A percentile compares a stretch with the other conserved stretches of the same genome.
phyloP scores from a whole-genome alignment of 2,113 vertebrate genomes.

The Apus apus region DNA sequence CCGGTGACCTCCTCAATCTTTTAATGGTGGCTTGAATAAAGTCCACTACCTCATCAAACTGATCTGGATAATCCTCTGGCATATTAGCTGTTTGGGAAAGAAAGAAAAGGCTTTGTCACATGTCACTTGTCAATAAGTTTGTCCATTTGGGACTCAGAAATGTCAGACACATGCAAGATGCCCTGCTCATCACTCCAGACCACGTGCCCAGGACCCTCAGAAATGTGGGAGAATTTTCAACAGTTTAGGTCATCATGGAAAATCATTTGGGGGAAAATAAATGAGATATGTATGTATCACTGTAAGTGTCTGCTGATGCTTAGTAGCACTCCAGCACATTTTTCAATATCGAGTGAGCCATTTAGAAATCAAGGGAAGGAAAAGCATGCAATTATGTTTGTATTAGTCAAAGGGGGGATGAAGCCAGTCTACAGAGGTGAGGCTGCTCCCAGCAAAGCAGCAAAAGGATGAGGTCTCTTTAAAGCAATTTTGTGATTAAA shows the following conservation, averaged over 20 bases:
- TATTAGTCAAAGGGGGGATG: neutral
- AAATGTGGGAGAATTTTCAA: neutral
- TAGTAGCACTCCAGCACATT: neutral
- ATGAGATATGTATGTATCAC: neutral
- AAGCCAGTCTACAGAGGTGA: neutral
- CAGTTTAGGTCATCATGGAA: neutral
- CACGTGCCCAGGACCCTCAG: accelerated
- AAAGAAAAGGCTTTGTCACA: constrained; percentile 43
- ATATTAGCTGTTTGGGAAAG: constrained; percentile 83
- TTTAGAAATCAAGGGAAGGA: neutral
- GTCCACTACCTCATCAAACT: constrained; percentile 94
- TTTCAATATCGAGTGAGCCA: neutral
- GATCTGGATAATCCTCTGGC: constrained; percentile 86
- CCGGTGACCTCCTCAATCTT: constrained; percentile 88
- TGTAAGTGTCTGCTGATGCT: neutral
- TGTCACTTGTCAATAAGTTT: neutral
- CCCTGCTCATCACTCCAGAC: neutral
- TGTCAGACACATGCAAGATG: neutral
- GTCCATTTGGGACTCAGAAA: neutral
- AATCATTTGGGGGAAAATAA: neutral
- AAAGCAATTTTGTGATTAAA: neutral
- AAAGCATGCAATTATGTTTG: neutral
- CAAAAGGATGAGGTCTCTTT: neutral
- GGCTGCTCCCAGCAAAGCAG: neutral
- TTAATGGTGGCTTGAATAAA: constrained; percentile 95